phyloP scores from a whole-genome alignment of 2,797 vertebrate species.

The Gadopsis bispinosus region DNA sequence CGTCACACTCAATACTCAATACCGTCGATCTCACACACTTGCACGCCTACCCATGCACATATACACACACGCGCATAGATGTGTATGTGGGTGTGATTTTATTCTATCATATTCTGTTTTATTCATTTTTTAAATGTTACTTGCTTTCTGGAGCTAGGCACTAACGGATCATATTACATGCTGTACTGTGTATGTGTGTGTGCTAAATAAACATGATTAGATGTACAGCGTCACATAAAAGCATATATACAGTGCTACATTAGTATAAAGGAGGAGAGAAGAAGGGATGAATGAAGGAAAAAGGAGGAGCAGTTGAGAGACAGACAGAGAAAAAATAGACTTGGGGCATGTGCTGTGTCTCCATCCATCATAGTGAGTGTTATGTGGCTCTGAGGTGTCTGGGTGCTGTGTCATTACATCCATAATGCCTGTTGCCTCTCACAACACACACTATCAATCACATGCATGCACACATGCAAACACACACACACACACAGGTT shows the following conservation, averaged over 20 bases:
- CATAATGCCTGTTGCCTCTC: constrained; percentile 79
- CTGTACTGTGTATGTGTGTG: no score
- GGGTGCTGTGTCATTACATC: constrained; percentile 79
- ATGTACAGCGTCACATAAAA: neutral
- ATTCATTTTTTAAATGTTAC: no score
- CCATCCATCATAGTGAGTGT: constrained; percentile 74
- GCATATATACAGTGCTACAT: neutral
- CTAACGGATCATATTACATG: no score
- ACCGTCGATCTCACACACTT: constrained; percentile 47
- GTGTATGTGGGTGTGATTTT: no score
- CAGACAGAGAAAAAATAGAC: constrained; percentile 48
- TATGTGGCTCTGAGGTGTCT: constrained; percentile 78
- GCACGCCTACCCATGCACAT: neutral
- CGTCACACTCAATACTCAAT: constrained; percentile 56
- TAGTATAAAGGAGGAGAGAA: constrained; percentile 3
- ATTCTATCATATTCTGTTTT: no score
- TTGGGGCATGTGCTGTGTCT: constrained; percentile 47
- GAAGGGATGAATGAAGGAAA: neutral
- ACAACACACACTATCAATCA: constrained; percentile 73
- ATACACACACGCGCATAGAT: neutral
- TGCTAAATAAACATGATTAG: neutral
- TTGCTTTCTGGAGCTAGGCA: no score
- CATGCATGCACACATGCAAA: constrained; percentile 27
- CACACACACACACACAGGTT: constrained; percentile 8
- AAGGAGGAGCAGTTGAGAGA: constrained; percentile 27